These are phyloP conservation scores for Mormyrus iriodes DNA, from an alignment of 2,113 vertebrate species.

Conservation along the genomic window DNA sequence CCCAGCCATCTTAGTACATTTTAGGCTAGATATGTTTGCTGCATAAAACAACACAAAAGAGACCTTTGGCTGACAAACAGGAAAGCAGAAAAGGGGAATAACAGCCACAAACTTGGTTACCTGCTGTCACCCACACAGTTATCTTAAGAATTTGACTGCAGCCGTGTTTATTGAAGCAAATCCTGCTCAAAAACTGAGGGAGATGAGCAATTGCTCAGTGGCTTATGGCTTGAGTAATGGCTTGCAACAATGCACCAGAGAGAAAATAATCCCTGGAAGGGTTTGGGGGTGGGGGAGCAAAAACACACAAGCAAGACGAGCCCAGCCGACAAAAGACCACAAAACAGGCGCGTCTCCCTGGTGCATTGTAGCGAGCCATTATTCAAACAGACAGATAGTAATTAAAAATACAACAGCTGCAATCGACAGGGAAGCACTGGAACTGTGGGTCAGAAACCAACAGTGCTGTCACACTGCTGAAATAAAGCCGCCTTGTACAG, in stretches of 20 bases:
- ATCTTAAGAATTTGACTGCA: background rate
- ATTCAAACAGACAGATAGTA: slow-evolving; percentile 21
- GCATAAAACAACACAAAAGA: background rate
- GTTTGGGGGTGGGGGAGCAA: background rate
- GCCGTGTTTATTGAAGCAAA: background rate
- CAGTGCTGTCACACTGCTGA: background rate
- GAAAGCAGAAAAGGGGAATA: background rate
- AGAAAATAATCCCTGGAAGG: slow-evolving; percentile 3
- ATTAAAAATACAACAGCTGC: slow-evolving; percentile 26
- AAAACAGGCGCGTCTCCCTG: background rate
- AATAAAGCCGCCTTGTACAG: background rate
- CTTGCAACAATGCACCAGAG: background rate
- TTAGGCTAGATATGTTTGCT: background rate
- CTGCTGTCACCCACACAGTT: background rate
- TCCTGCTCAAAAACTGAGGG: background rate
- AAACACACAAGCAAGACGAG: slow-evolving; percentile 4
- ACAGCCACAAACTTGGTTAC: background rate
- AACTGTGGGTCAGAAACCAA: background rate
- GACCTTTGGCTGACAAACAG: background rate
- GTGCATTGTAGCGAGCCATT: slow-evolving; percentile 7
- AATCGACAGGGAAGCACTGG: slow-evolving; percentile 3
- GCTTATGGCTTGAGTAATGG: slow-evolving; percentile 1
- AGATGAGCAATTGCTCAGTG: background rate
- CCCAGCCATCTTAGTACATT: background rate
- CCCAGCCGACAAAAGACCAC: background rate